A percentile compares a stretch with the other conserved stretches of the same genome.
These are phyloP conservation scores for Gnatocerus cornutus DNA, from an alignment of 2,888 invertebrate genomes.

Conservation along the genomic window DNA sequence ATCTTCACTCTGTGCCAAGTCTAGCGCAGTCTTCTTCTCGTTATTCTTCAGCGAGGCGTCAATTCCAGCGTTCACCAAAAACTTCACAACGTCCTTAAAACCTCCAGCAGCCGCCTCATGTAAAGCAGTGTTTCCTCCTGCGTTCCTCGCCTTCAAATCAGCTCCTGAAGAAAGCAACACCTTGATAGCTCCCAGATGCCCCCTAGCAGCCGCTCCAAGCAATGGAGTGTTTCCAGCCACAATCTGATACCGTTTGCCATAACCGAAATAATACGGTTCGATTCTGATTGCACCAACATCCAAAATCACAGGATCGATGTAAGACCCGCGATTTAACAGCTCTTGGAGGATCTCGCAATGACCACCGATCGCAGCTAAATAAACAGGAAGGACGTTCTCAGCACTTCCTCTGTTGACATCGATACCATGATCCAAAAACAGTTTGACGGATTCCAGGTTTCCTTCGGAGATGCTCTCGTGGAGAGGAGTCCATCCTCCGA, in stretches of 20 bases:
- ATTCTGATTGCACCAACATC: neutral
- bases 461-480: conserved; percentile 3
- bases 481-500: conserved; percentile 22
- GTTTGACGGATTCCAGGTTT: conserved; percentile 1
- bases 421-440: neutral
- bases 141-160: neutral
- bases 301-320: conserved; percentile 13
- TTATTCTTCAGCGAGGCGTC: neutral
- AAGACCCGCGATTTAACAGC: conserved; percentile 8
- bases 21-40: too few relatives aligned
- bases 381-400: conserved; percentile 25
- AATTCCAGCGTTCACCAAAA: neutral
- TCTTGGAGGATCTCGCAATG: neutral
- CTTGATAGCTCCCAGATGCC: conserved; percentile 11
- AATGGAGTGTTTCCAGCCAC: conserved; percentile 23
- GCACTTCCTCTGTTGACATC: conserved; percentile 16
- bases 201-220: conserved; percentile 13
- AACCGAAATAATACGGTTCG: neutral
- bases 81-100: neutral
- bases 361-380: conserved; percentile 17
- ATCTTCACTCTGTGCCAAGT: too few relatives aligned
- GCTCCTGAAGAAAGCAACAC: conserved; percentile 15
- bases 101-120: conserved; percentile 14
- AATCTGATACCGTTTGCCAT: conserved; percentile 2
- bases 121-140: conserved; percentile 16